Percentiles rank a stretch among this genome's conserved stretches.
These are phyloP conservation scores for Fragum whitleyi DNA, from an alignment of 2,888 invertebrate species.

Conservation along the genomic window DNA sequence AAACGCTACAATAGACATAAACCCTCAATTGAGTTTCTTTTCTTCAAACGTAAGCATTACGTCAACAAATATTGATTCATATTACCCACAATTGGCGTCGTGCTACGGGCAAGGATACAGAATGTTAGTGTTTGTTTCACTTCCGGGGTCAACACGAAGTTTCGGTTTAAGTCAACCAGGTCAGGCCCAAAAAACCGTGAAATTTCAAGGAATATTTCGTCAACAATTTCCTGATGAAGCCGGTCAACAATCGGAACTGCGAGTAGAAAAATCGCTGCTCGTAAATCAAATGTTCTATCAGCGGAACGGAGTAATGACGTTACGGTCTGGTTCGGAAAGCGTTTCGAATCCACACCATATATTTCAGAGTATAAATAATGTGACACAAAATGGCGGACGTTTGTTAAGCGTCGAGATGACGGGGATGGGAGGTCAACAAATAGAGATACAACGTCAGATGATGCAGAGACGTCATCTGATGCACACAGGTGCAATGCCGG, in stretches of 20 bases:
- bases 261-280: constrained; percentile 75
- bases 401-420: constrained; percentile 76
- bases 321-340: constrained; percentile 34
- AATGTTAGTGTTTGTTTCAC: constrained; percentile 59
- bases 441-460: constrained; percentile 50
- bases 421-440: constrained; percentile 66
- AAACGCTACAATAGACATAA: constrained; percentile 55
- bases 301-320: constrained; percentile 38
- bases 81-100: constrained; percentile 46
- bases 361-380: constrained; percentile 68
- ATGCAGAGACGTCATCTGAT: constrained; percentile 35
- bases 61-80: constrained; percentile 47
- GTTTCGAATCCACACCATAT: constrained; percentile 62
- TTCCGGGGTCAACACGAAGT: constrained; percentile 33
- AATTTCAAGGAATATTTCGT: constrained; percentile 75
- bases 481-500: constrained; percentile 36
- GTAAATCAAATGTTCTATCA: constrained; percentile 54
- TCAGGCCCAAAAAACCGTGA: constrained; percentile 49
- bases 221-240: constrained; percentile 63
- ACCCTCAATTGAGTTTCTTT: constrained; percentile 47
- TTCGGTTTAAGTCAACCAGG: constrained; percentile 54
- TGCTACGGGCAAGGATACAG: constrained; percentile 54
- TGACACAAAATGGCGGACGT: constrained; percentile 71
- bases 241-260: constrained; percentile 72
- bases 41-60: constrained; percentile 35